These are phyloP conservation scores for Meteorus cinctellus DNA, from an alignment of 2,888 invertebrate species.

Conservation along the genomic window DNA sequence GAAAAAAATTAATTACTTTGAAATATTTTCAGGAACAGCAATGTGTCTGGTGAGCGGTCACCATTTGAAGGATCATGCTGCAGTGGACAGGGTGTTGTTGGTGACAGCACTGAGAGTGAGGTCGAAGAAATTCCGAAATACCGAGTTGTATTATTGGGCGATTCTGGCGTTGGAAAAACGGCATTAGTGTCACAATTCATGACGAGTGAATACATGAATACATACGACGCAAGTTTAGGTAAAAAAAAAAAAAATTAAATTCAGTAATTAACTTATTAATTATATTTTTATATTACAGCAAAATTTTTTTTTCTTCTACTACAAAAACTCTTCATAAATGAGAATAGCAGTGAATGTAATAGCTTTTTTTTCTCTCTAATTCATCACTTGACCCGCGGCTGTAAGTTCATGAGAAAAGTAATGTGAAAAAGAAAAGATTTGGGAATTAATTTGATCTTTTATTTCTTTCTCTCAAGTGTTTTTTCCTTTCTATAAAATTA, in stretches of 20 bases:
- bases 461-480: not conserved
- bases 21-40: slow-evolving; percentile 79
- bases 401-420: not conserved
- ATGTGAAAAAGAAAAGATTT: not conserved
- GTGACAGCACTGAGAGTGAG: slow-evolving; percentile 76
- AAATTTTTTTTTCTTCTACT: no score
- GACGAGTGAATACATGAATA: slow-evolving; percentile 97
- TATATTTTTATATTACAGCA: no score
- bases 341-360: not conserved
- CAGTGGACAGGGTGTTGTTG: slow-evolving; percentile 82
- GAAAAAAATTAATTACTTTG: not conserved
- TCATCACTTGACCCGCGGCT: not conserved
- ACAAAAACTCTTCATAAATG: not conserved
- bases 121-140: slow-evolving; percentile 83
- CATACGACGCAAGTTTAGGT: slow-evolving; percentile 94
- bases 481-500: not conserved
- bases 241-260: slow-evolving; percentile 68
- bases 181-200: slow-evolving; percentile 94
- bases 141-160: slow-evolving; percentile 88
- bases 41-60: slow-evolving; percentile 81
- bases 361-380: not conserved
- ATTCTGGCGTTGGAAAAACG: slow-evolving; percentile 92
- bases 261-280: not conserved
- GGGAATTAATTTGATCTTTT: not conserved
- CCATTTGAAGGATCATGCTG: slow-evolving; percentile 93